phyloP scores from a whole-genome alignment of 2,113 vertebrate species.

The Rhea americana region DNA sequence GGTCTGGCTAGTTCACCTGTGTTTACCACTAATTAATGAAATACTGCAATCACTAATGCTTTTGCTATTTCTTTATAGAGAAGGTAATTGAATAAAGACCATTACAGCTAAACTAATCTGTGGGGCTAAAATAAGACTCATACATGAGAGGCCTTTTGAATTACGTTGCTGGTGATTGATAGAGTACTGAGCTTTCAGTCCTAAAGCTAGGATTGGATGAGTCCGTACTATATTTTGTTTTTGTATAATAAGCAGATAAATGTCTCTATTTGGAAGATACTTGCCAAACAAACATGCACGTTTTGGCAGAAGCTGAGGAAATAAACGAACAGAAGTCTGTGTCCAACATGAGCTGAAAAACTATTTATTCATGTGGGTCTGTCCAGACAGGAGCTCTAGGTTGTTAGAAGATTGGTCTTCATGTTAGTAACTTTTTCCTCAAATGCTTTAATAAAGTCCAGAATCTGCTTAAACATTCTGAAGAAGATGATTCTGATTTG shows the following conservation, averaged over 20 bases:
- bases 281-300: neutral
- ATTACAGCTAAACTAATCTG: neutral
- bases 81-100: slow-evolving; percentile 45
- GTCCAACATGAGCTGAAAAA: neutral
- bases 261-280: neutral
- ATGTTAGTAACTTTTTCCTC: neutral
- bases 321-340: neutral
- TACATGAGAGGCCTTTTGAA: neutral
- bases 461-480: neutral
- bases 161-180: neutral
- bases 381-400: neutral
- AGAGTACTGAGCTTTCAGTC: neutral
- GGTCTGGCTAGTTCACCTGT: slow-evolving; percentile 36
- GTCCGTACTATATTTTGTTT: fast-evolving
- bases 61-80: neutral
- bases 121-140: neutral
- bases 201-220: neutral
- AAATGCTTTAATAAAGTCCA: neutral
- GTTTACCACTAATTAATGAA: slow-evolving; percentile 62
- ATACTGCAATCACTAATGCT: slow-evolving; percentile 34
- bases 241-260: neutral
- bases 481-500: neutral
- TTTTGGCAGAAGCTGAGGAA: neutral
- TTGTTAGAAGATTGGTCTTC: neutral
- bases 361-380: neutral